A percentile compares a stretch with the other conserved stretches of the same genome.
phyloP scores from a whole-genome alignment of 2,113 vertebrate species.

The Suricata suricatta region DNA sequence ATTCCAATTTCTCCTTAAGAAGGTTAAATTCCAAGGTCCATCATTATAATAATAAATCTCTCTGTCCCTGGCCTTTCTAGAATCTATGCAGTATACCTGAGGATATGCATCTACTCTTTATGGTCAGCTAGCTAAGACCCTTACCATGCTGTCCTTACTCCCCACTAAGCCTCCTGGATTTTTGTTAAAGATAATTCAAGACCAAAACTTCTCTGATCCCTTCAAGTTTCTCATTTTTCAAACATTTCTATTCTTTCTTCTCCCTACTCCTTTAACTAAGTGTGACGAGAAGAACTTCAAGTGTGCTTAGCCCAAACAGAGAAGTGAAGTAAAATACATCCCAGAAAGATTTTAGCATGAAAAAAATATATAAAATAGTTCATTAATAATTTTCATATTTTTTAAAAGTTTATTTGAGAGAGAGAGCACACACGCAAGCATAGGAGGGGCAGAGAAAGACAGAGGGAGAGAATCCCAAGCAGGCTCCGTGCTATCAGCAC shows the following conservation, averaged over 20 bases:
- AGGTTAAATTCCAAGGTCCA: not conserved
- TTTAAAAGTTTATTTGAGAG: no score
- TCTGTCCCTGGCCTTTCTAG: not conserved
- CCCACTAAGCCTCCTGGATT: not conserved
- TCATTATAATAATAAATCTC: not conserved
- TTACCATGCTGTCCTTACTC: not conserved
- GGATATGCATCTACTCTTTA: not conserved
- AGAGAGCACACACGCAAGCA: no score
- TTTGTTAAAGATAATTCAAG: conserved; percentile 28
- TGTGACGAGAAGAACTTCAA: not conserved
- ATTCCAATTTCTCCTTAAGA: not conserved
- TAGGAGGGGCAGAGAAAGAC: no score
- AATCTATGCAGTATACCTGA: not conserved
- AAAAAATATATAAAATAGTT: not conserved
- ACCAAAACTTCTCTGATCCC: not conserved
- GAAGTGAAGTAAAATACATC: not conserved
- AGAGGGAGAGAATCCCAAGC: no score
- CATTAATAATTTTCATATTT: not conserved
- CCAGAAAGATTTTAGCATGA: not conserved
- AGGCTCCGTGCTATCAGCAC: no score
- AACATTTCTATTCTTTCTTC: not conserved
- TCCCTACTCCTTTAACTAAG: not conserved
- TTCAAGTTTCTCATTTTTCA: conserved; percentile 10
- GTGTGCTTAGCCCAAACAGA: not conserved
- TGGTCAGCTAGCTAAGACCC: not conserved